Percentiles rank a stretch among this genome's conserved stretches.
Conservation (phyloP, 2,888 invertebrate genomes). For the Eupsilia transversa region DNA sequence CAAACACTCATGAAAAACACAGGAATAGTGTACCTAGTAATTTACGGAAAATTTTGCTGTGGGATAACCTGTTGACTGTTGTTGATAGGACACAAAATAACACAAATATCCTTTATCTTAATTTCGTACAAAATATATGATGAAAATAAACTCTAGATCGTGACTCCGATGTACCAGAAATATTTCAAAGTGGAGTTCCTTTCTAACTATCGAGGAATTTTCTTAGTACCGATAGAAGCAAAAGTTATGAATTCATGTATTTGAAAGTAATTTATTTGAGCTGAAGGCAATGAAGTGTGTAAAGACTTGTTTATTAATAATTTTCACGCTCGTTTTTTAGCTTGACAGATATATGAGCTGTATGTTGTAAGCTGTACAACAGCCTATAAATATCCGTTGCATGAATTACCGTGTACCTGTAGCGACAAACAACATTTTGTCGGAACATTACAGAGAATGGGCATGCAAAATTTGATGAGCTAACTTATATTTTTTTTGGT, state of each 20-base stretch:
- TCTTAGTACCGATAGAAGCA: constrained; percentile 73
- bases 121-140: constrained; percentile 47
- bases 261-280: constrained; percentile 43
- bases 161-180: constrained; percentile 79
- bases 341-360: neutral
- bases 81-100: neutral
- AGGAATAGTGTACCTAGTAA: neutral
- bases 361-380: neutral
- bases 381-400: neutral
- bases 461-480: neutral
- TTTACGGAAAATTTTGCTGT: neutral
- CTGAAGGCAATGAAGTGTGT: constrained; percentile 36
- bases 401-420: neutral
- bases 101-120: neutral
- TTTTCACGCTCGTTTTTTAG: neutral
- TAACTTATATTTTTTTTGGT: neutral
- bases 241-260: constrained; percentile 29
- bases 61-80: neutral
- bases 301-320: constrained; percentile 21
- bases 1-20: neutral
- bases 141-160: constrained; percentile 66
- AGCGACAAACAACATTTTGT: neutral
- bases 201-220: constrained; percentile 74
- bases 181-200: constrained; percentile 77
- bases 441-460: neutral